Evolutionary conservation across 2,113 vertebrate species (phyloP).

Genomic region (Lepisosteus osseus): DNA sequence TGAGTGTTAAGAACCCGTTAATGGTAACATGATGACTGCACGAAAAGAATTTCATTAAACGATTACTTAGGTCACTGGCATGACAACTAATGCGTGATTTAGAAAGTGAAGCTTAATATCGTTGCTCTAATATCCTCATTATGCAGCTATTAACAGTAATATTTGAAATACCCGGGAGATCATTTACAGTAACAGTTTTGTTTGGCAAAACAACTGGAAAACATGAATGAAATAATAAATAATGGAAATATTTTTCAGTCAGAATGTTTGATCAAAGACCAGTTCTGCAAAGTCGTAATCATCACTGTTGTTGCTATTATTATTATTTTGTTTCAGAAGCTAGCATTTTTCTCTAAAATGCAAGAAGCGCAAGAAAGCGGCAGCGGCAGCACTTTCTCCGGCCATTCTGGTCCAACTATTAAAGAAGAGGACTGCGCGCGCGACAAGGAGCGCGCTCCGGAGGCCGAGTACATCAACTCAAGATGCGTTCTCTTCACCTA

Average conservation of each 20-base stretch:
- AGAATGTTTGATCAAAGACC: background rate
- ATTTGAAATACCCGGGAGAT: too few relatives aligned
- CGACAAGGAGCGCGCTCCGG: conserved; percentile 89
- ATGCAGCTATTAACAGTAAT: too few relatives aligned
- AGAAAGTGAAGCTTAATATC: conserved; percentile 8
- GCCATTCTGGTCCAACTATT: conserved; percentile 67
- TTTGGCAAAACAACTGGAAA: too few relatives aligned
- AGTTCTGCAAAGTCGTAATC: background rate
- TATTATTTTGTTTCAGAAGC: conserved; percentile 66
- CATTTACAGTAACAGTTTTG: too few relatives aligned
- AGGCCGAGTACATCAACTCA: conserved; percentile 92
- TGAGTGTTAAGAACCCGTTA: background rate
- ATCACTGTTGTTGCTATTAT: background rate
- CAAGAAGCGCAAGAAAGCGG: conserved; percentile 82
- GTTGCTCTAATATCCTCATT: too few relatives aligned
- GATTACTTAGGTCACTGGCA: background rate
- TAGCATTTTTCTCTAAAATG: conserved; percentile 96
- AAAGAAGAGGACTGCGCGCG: conserved; percentile 86
- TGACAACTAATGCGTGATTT: conserved; percentile 7
- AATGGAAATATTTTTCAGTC: too few relatives aligned
- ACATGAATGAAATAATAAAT: too few relatives aligned
- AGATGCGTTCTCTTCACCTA: conserved; percentile 96
- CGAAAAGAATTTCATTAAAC: conserved; percentile 6
- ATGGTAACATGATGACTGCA: background rate
- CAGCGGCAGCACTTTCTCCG: conserved; percentile 69